A percentile compares a stretch with the other conserved stretches of the same genome.
Evolutionary conservation across 1,140 invertebrate genomes (phyloP).

Genomic region (Scaptomyza montana): DNA sequence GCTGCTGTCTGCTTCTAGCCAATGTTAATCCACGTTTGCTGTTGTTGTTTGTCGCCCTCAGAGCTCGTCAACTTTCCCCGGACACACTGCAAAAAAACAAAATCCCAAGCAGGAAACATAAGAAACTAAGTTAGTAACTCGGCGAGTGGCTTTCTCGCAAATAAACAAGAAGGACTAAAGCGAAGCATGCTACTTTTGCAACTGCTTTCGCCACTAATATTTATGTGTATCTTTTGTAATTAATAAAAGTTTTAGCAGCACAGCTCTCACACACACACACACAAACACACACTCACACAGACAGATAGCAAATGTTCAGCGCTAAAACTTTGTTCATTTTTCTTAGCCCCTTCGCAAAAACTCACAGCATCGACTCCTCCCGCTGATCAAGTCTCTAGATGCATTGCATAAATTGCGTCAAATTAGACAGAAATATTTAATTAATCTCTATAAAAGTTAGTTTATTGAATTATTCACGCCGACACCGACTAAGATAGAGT

Average conservation of each 20-base stretch:
- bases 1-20: not conserved
- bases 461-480: slow-evolving; percentile 77
- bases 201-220: slow-evolving; percentile 46
- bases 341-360: slow-evolving; percentile 29
- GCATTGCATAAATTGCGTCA: slow-evolving; percentile 78
- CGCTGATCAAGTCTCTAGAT: not conserved
- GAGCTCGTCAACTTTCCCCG: slow-evolving; percentile 37
- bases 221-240: slow-evolving; percentile 79
- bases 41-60: slow-evolving; percentile 37
- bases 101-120: slow-evolving; percentile 44
- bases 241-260: slow-evolving; percentile 77
- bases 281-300: not conserved
- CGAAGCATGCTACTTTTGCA: not conserved
- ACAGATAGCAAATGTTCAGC: slow-evolving; percentile 1
- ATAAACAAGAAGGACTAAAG: slow-evolving; percentile 16
- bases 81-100: slow-evolving; percentile 29
- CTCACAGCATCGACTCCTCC: not conserved
- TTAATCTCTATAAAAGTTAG: slow-evolving; percentile 76
- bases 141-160: slow-evolving; percentile 49
- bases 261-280: slow-evolving; percentile 1
- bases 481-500: slow-evolving; percentile 9
- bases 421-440: slow-evolving; percentile 83
- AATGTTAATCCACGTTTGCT: slow-evolving; percentile 4
- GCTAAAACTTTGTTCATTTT: slow-evolving; percentile 71
- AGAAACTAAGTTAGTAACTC: slow-evolving; percentile 69